Percentiles rank a stretch among this genome's conserved stretches.
Evolutionary conservation across 2,113 vertebrate species (phyloP).

Genomic region (Alosa alosa): DNA sequence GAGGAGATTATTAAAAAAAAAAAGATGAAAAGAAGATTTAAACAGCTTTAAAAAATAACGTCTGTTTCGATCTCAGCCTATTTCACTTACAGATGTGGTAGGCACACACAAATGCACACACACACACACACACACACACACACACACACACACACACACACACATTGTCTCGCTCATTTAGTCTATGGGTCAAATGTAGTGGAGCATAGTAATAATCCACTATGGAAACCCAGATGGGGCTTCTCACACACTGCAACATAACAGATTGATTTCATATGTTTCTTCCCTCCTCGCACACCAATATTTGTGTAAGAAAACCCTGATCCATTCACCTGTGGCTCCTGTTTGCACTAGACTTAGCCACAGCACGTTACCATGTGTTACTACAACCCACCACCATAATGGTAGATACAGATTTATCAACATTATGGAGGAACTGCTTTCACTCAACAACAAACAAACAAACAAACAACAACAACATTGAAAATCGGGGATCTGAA

Average conservation of each 20-base stretch:
- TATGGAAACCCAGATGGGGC: not conserved
- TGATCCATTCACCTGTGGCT: not conserved
- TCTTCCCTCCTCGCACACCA: not conserved
- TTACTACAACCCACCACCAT: not conserved
- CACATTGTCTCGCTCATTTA: not conserved
- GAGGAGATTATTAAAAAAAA: conserved; percentile 34
- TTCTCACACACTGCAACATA: not conserved
- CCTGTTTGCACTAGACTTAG: not conserved
- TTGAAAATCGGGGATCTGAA: not conserved
- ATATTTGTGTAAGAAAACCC: not conserved
- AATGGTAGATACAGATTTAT: not conserved
- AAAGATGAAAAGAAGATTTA: conserved; percentile 15
- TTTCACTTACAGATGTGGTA: not conserved
- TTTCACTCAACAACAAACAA: not conserved
- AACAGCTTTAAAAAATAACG: too few relatives aligned
- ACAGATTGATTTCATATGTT: not conserved
- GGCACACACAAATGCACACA: conserved; percentile 29
- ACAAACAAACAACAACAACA: not conserved
- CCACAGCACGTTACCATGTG: not conserved
- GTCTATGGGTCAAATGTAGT: not conserved
- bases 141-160: conserved; percentile 1
- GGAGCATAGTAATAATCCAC: conserved; percentile 34
- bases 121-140: conserved; percentile 21
- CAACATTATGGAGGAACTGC: not conserved
- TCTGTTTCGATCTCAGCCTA: not conserved